Evolutionary conservation across 37 sponge, comb jelly and placozoan genomes (phyloP).

Genomic region (Tethya wilhelma): DNA sequence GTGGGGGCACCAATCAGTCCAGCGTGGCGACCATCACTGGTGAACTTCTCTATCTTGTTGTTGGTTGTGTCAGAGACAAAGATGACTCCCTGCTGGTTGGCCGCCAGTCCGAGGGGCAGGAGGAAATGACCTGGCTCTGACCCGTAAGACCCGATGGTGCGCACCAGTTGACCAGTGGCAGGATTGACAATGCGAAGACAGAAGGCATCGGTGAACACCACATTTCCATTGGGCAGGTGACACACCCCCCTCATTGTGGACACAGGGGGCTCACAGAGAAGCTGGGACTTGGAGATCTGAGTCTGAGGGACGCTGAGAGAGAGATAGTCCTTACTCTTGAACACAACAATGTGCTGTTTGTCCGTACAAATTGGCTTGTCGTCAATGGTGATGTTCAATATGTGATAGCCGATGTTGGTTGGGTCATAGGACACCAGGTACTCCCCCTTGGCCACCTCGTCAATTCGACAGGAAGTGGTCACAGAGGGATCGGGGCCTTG

Average conservation of each 20-base stretch:
- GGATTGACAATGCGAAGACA: conserved; percentile 27
- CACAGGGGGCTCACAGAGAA: conserved; percentile 7
- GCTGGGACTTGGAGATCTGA: neutral
- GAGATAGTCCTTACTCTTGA: conserved; percentile 38
- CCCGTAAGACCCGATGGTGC: conserved; percentile 39
- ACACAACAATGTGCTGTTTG: conserved; percentile 20
- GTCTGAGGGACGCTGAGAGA: conserved; percentile 8
- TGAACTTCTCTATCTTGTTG: conserved; percentile 22
- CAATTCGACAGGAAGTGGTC: neutral
- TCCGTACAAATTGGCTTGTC: neutral
- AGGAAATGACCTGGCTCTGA: conserved; percentile 19
- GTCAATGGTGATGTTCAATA: conserved; percentile 11
- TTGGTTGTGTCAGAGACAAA: conserved; percentile 39
- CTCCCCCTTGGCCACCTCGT: neutral
- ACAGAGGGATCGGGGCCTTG: neutral
- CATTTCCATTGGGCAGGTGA: conserved; percentile 3
- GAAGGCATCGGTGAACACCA: conserved; percentile 45
- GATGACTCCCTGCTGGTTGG: conserved; percentile 4
- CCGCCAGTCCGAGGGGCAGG: conserved; percentile 16
- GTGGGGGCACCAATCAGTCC: conserved; percentile 20
- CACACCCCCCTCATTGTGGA: conserved; percentile 24
- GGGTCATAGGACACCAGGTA: conserved; percentile 30
- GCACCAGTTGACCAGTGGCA: neutral
- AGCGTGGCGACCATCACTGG: conserved; percentile 19
- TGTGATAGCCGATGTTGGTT: conserved; percentile 22